Base-by-base conservation (phyloP, 2,888 invertebrate species). In the Colostygia pectinataria region DNA sequence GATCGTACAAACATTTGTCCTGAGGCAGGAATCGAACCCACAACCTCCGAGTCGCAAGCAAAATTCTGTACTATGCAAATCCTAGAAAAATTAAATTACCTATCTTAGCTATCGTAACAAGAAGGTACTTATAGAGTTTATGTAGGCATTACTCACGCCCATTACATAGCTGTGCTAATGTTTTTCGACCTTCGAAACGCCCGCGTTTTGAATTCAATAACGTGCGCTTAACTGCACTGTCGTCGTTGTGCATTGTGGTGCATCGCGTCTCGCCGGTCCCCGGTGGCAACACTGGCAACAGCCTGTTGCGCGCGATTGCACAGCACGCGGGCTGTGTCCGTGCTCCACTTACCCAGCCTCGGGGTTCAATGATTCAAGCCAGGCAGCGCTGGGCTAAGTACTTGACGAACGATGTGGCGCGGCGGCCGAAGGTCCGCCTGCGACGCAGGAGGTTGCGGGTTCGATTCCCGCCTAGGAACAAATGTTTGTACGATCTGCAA, bases 291-390 rank as follows among this genome's bases (percentile, higher is more conserved):
- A 59, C 47, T 43, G n/a, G n/a, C n/a, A n/a, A n/a, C n/a, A n/a
- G n/a, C n/a, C n/a, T n/a, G 58, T 62, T 54, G 57, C 55, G 62
- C 62, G 57, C 61, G 55, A 65, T 59, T 62, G 47, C 33, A 59
- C 37, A 12, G 27, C 43, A 38, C 47, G 38, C 44, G 44, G 53
- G 57, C 53, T 43, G 57, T 56, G 53, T 55, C 53, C 45, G 57
- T 56, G 56, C 55, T 55, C 46, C 53, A 45, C 28, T 50, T 52
- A 32, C 43, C 51, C 55, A 57, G 58, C 56, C 15, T 24, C 45
- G 27, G 13, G 10, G 6, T 13, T 2, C 7, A 15, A 7, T 41
- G 7, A 14, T 18, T 6, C 6, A 28, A 25, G 10, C 5, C 8
- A 20, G 34, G 5, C 7, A 27, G 27, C 32, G n/a, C n/a, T 18